phyloP scores from a whole-genome alignment of 1,140 invertebrate species.

The Brachionus rubens region DNA sequence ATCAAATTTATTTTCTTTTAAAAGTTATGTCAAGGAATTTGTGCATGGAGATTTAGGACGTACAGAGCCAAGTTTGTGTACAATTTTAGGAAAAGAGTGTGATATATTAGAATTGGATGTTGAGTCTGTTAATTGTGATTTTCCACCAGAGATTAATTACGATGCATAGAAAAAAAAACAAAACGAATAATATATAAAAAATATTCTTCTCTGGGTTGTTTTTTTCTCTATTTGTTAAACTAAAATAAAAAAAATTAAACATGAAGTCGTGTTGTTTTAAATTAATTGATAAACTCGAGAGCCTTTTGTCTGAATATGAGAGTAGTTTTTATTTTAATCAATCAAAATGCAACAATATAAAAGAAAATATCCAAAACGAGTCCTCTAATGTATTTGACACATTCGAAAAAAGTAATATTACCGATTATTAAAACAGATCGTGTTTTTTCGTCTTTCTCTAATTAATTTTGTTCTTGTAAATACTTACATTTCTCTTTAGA shows the following conservation, averaged over 20 bases:
- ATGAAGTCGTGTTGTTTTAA: slow-evolving; percentile 48
- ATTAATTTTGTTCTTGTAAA: too few relatives aligned
- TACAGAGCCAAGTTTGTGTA: slow-evolving; percentile 71
- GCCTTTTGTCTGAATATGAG: neutral
- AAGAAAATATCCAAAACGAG: too few relatives aligned
- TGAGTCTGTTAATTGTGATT: slow-evolving; percentile 63
- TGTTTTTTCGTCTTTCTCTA: too few relatives aligned
- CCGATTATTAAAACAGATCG: too few relatives aligned
- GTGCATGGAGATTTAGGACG: slow-evolving; percentile 89
- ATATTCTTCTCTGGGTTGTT: neutral
- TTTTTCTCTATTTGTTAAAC: too few relatives aligned
- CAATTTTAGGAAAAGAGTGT: slow-evolving; percentile 63
- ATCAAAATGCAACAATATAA: neutral
- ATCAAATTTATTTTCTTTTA: neutral
- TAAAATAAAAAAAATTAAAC: neutral
- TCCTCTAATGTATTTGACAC: too few relatives aligned
- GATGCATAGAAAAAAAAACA: slow-evolving; percentile 20
- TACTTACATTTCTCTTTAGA: too few relatives aligned
- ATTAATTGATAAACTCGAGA: slow-evolving; percentile 2
- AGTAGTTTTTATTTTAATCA: neutral
- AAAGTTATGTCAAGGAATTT: slow-evolving; percentile 87
- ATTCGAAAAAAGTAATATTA: too few relatives aligned
- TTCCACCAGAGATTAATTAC: slow-evolving; percentile 49
- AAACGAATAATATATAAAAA: slow-evolving; percentile 38
- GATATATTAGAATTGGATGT: slow-evolving; percentile 72